These are phyloP conservation scores for Drosophila melanosoma DNA, from an alignment of 2,888 invertebrate genomes.

Conservation along the genomic window DNA sequence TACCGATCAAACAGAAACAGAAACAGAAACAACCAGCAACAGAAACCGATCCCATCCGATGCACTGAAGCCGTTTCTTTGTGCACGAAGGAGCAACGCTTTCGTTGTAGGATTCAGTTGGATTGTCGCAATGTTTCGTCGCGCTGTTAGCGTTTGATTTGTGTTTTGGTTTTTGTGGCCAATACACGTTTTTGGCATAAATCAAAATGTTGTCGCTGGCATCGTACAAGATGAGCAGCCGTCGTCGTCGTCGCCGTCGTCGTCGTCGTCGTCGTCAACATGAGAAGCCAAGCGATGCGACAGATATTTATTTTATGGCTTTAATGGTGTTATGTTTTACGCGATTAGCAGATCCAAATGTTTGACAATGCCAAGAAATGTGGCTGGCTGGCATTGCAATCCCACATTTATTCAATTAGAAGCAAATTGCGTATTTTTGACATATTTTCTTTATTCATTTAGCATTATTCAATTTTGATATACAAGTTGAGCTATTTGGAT, in stretches of 20 bases:
- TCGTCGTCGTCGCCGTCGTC: neutral
- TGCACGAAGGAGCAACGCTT: conserved; percentile 39
- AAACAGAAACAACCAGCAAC: neutral
- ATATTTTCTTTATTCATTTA: neutral
- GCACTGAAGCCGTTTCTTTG: conserved; percentile 21
- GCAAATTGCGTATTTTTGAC: conserved; percentile 2
- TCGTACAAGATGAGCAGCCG: conserved; percentile 48
- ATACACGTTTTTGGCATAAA: conserved; percentile 79
- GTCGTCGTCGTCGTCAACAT: conserved; percentile 12
- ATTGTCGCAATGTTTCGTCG: conserved; percentile 79
- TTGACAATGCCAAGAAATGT: conserved; percentile 70
- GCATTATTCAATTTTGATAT: too few species aligned
- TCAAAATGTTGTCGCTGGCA: conserved; percentile 76
- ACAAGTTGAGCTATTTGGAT: too few species aligned
- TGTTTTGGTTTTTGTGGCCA: conserved; percentile 69
- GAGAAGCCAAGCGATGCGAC: conserved; percentile 56
- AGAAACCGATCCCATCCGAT: neutral
- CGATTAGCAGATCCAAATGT: conserved; percentile 84
- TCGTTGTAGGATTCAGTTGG: conserved; percentile 36
- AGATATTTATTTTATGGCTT: conserved; percentile 84
- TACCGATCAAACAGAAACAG: conserved; percentile 20
- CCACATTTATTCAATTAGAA: conserved; percentile 42
- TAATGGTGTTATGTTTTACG: conserved; percentile 85
- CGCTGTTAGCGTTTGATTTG: conserved; percentile 82
- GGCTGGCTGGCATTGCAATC: conserved; percentile 5